Base-by-base conservation (phyloP, 1,140 invertebrate genomes). In the Hycleus cichorii region DNA sequence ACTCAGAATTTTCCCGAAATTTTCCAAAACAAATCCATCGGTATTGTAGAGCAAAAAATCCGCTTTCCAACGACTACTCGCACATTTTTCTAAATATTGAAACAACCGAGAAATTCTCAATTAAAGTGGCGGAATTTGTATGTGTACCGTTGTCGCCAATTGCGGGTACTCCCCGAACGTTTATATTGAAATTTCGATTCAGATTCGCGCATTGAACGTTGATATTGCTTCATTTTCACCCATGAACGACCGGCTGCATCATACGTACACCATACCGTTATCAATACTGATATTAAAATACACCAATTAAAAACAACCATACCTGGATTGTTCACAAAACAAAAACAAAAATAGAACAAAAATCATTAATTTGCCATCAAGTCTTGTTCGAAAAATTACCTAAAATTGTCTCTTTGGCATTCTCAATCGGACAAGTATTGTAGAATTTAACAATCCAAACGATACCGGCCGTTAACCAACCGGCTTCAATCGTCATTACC, bases 161-260 rank as follows among this genome's bases (percentile, higher is more conserved):
- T 93, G 65, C 90, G 78, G 61, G 87, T 84, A 70, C 86, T 91
- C 44, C 88, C 88, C 50, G 88, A 91, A 39, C 89, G 74, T 64
- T 85, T 86, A 65, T 90, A 88, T 67, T 88, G 83, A 66, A 86
- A 86, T 63, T 86, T 81, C 1, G 82, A 81, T 69, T 89, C 85
- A 18, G 83, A 82, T 63, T 89, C 86, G 63, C 83, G 82, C 81
- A 92, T 83, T 45, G 88, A 91, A 42, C 88, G 80, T 72, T 93
- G 90, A 73, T 91, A 94, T 61, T 88, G 82, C 74, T 93, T 93
- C 89, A 94, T 92, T 76, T 93, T 93, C 0, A 94, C 90, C 91
- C 91, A 95, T n/a, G 89, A 91, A 25, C 89, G 77, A 7, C 91
- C 91, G 3, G 91, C 91, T 0, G 88, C 78, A 74, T 95, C 91